Evolutionary conservation across 2,113 vertebrate genomes (phyloP).

Genomic region (Morone chrysops): DNA sequence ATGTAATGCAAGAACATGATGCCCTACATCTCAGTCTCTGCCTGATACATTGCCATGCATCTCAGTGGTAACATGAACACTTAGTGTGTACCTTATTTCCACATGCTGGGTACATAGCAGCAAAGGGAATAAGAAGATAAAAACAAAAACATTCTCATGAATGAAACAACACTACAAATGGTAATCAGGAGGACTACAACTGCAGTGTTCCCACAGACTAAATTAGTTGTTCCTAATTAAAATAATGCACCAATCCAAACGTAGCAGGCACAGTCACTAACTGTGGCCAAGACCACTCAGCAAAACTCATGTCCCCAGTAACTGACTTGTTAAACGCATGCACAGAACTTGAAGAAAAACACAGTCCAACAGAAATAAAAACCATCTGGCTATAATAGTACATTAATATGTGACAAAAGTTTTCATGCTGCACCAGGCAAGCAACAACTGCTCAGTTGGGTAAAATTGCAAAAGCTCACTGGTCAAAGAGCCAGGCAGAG

Average conservation of each 20-base stretch:
- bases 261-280: not conserved
- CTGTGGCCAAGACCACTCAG: not conserved
- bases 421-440: slow-evolving; percentile 23
- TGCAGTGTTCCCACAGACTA: not conserved
- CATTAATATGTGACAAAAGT: slow-evolving; percentile 42
- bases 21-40: not conserved
- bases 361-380: not conserved
- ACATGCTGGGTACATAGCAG: slow-evolving; percentile 4
- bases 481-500: slow-evolving; percentile 27
- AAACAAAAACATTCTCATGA: slow-evolving; percentile 14
- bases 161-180: slow-evolving; percentile 25
- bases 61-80: slow-evolving; percentile 6
- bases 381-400: slow-evolving; percentile 12
- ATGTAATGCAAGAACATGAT: not conserved
- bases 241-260: not conserved
- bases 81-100: slow-evolving; percentile 5
- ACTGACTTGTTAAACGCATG: slow-evolving; percentile 7
- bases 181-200: not conserved
- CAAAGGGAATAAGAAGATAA: slow-evolving; percentile 15
- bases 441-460: not conserved
- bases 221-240: slow-evolving; percentile 16
- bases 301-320: slow-evolving; percentile 15
- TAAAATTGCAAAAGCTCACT: slow-evolving; percentile 35
- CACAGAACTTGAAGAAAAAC: slow-evolving; percentile 14
- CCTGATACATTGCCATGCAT: not conserved